A percentile compares a stretch with the other conserved stretches of the same genome.
phyloP scores from a whole-genome alignment of 2,888 invertebrate genomes.

The Dorcus hopei region DNA sequence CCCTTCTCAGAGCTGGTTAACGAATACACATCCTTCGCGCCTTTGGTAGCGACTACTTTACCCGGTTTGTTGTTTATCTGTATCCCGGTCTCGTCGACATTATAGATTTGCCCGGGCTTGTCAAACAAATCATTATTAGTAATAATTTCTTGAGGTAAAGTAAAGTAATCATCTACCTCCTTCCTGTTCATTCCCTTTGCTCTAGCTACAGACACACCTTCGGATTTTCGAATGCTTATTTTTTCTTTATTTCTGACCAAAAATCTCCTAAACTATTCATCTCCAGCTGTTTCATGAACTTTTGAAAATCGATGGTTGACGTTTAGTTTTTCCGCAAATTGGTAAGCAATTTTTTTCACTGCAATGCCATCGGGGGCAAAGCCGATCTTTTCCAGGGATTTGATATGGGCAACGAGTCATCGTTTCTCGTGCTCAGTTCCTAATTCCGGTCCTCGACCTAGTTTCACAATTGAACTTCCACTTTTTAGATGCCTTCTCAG shows the following conservation, averaged over 20 bases:
- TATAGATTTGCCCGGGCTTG: background rate
- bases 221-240: background rate
- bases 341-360: slow-evolving; percentile 1
- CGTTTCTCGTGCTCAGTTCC: background rate
- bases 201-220: no score
- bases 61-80: no score
- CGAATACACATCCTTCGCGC: background rate
- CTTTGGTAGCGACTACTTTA: no score
- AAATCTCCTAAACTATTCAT: slow-evolving; percentile 17
- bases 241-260: slow-evolving; percentile 11
- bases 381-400: slow-evolving; percentile 11
- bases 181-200: no score
- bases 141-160: no score
- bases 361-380: slow-evolving; percentile 6
- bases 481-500: background rate
- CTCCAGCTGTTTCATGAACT: slow-evolving; percentile 3
- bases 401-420: slow-evolving; percentile 1
- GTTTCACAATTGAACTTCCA: background rate
- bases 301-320: background rate
- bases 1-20: background rate
- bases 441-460: background rate
- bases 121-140: no score
- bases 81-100: no score
- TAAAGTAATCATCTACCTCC: no score
- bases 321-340: background rate